Evolutionary conservation across 2,797 vertebrate genomes (phyloP), one percentile per base, ranked within the genome.

Genomic region (Stomatorhinus walkeri): DNA sequence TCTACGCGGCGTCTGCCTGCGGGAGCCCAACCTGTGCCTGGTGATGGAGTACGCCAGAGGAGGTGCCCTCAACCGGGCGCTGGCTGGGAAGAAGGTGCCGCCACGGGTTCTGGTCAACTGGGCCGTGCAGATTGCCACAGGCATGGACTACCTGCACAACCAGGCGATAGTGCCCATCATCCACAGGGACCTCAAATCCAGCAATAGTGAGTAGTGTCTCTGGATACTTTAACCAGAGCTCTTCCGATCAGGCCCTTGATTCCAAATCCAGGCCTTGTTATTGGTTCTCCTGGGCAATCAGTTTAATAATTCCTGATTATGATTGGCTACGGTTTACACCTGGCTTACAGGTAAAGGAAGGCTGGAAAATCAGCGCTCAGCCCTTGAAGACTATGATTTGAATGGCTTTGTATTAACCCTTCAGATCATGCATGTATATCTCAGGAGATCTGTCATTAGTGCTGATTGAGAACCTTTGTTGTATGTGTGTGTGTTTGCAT

Each of bases 171-270:
- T 98, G 54, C 96, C 97, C 48, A 97, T 98, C 93, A 97, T 98
- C 93, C 97, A 98, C 94, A 94, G 97, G 90, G 97, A 98, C 94
- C 97, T 98, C 92, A 98, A 98, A 93, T 98, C 97, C 94, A 98
- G 97, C 95, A 98, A 98, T 91, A 97, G 97, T 98, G 94, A 98
- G 97, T 97, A 92, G 12, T 24, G 9, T 54, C 7, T 43, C 14
- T 28, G 36, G 19, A 46, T 32, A 52, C 49, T 14, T 32, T 52
- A 32, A 14, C 32, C 8, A 3, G 22, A 24, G 59, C 59, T 64
- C 59, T 24, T 64, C 59, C 24, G 24, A 10, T 64, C 59, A 8
- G 59, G 59, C 59, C 59, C 59, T 64, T 22, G 9, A 10, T 64
- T 24, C 59, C 59, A 64, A 24, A 24, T 24, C 59, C 59, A 64